Base-by-base conservation (phyloP, 1,140 invertebrate genomes). In the Drosophila obscura region DNA sequence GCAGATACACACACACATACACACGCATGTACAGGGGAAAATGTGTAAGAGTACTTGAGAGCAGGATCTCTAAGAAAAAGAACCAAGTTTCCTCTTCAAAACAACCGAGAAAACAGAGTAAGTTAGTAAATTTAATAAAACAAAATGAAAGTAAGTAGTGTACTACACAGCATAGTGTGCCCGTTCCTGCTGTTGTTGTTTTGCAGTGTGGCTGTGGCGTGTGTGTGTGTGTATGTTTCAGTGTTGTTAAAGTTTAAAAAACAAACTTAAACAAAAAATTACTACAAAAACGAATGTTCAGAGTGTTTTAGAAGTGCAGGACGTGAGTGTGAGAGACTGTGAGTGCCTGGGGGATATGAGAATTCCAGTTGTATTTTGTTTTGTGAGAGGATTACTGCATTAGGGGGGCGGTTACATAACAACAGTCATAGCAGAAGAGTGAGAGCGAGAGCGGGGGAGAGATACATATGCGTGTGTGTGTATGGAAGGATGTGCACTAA, bases 101-200 rank as follows among this genome's bases (percentile, higher is more conserved):
- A 31, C 58, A 7, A 62, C 59, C 57, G 62, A 60, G 48, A 71
- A 69, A 71, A 56, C n/a, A n/a, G n/a, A 62, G 81, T 87, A 85
- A 76, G 82, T 85, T 87, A 74, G 78, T 87, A 85, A 28, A 85
- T 77, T 87, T 81, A 77, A 87, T 77, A 65, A 74, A 51, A 41
- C 45, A 69, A 57, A 35, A 35, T 9, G 8, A 3, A 31, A 35
- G 11, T 13, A 13, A 39, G 35, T 39, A 39, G 35, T 13, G 8
- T 31, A 0, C 7, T 19, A 19, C 7, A 7, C 7, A 13, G 16
- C 49, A 2, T 8, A 31, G 49, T 59, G 55, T 52, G 71, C 45
- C 62, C 62, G 46, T 46, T 52, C 50, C 28, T 9, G n/a, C 28
- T 15, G 15, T 35, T 56, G 24, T 46, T 24, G 22, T 39, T 28